Evolutionary conservation across 2,797 vertebrate genomes (phyloP).

Genomic region (Lacerta agilis): DNA sequence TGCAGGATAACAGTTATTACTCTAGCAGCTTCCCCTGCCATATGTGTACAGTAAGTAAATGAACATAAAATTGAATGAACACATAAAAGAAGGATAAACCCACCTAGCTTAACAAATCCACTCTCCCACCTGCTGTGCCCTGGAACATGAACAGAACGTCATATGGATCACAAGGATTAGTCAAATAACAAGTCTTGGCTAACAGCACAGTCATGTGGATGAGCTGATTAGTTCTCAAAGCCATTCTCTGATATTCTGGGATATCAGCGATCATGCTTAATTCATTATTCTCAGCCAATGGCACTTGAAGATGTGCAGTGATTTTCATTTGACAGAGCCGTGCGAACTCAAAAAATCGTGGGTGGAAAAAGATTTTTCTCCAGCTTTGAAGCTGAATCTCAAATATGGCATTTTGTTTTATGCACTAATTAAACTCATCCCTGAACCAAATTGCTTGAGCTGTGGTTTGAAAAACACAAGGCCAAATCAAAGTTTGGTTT

Average conservation of each 20-base stretch:
- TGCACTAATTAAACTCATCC: not conserved
- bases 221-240: constrained; percentile 59
- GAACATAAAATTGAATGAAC: constrained; percentile 72
- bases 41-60: constrained; percentile 71
- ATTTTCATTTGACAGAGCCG: constrained; percentile 55
- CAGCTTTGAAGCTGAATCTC: constrained; percentile 46
- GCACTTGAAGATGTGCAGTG: constrained; percentile 35
- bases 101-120: constrained; percentile 68
- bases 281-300: constrained; percentile 35
- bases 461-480: not conserved
- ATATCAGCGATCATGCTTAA: constrained; percentile 33
- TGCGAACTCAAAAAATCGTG: constrained; percentile 38
- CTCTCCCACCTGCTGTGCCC: constrained; percentile 63
- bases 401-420: not conserved
- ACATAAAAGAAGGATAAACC: constrained; percentile 71
- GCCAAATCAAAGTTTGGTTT: not conserved
- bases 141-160: constrained; percentile 67
- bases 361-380: constrained; percentile 46
- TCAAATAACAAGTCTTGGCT: constrained; percentile 67
- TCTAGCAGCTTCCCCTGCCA: constrained; percentile 62
- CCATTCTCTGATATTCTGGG: constrained; percentile 41
- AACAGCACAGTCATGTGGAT: constrained; percentile 53
- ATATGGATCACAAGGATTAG: constrained; percentile 68
- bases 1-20: constrained; percentile 55
- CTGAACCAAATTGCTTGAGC: not conserved